Conservation (phyloP, 2,797 vertebrate species). For the Argentina silus region DNA sequence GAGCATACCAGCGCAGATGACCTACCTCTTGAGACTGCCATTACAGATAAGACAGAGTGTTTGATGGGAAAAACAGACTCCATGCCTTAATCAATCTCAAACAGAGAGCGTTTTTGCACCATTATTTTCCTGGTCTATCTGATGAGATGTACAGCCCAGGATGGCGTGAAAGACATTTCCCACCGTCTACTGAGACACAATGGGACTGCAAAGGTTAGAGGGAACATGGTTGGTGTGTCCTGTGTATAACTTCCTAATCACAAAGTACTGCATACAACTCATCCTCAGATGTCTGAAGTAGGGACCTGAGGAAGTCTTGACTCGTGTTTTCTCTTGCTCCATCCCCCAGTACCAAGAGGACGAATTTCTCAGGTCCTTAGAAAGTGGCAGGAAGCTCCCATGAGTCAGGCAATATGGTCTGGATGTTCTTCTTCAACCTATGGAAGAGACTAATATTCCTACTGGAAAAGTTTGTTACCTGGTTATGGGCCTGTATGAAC, state of each 20-base stretch:
- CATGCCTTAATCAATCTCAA: constrained; percentile 53
- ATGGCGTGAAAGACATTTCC: constrained; percentile 21
- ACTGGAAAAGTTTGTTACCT: no score
- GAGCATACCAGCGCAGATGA: constrained; percentile 34
- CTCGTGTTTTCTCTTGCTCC: no score
- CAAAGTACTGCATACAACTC: neutral
- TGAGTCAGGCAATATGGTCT: neutral
- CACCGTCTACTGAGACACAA: neutral
- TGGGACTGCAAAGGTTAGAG: neutral
- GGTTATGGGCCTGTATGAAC: no score
- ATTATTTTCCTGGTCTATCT: constrained; percentile 30
- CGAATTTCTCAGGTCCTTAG: no score
- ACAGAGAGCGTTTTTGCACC: constrained; percentile 40
- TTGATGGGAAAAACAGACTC: constrained; percentile 44
- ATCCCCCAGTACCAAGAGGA: no score
- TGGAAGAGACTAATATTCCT: neutral
- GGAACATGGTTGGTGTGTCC: neutral
- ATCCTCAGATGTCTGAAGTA: neutral
- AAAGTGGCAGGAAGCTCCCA: no score
- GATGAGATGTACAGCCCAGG: constrained; percentile 35
- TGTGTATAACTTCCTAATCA: neutral
- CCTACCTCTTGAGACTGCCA: constrained; percentile 34
- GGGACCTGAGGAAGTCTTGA: neutral
- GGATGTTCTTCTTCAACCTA: neutral
- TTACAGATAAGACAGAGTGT: constrained; percentile 45